Evolutionary conservation across 2,113 vertebrate species (phyloP), one percentile per base, ranked within the genome.

Genomic region (Tor tambroides): DNA sequence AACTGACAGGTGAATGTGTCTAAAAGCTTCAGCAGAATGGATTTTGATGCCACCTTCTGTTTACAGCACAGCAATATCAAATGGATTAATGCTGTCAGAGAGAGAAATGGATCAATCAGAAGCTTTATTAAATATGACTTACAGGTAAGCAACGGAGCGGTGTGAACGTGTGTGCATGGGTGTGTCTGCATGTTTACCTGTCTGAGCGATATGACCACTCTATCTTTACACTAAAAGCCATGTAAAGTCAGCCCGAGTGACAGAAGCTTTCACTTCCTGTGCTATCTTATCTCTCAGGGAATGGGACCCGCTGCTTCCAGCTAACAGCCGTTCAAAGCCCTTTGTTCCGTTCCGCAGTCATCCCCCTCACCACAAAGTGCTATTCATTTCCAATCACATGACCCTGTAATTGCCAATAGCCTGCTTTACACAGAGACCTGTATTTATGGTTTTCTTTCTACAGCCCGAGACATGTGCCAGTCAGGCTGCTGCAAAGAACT

Each of bases 361-460:
- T 85, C 17, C 61, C 41, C 77, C 71, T 87, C 79, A 75, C 65
- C 86, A 80, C 76, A 87, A 89, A 90, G 81, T 83, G 76, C 80
- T 85, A 87, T 90, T 90, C 74, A 74, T 87, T 89, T 71, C 30
- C 85, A 85, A 86, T 79, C 78, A 71, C 85, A 85, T 88, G 72
- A 87, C 72, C 87, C 79, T 82, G 76, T 86, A 91, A 89, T 85
- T 90, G 86, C 72, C 67, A 83, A 80, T 28, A 71, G 43, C 63
- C 54, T 54, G n/a, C 67, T 84, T 59, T 61, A 86, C 85, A 43
- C 81, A 83, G 32, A 86, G 63, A 76, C 84, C 49, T 67, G 26
- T n/a, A 32, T 51, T 30, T 84, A 8, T 84, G 9, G 15, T 28
- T 8, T 76, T 61, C 49, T 43, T 23, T 26, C 41, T 49, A 43